Percentiles rank a stretch among this genome's conserved stretches.
Evolutionary conservation across 2,797 vertebrate genomes (phyloP).

Genomic region (Buphagus erythrorhynchus): DNA sequence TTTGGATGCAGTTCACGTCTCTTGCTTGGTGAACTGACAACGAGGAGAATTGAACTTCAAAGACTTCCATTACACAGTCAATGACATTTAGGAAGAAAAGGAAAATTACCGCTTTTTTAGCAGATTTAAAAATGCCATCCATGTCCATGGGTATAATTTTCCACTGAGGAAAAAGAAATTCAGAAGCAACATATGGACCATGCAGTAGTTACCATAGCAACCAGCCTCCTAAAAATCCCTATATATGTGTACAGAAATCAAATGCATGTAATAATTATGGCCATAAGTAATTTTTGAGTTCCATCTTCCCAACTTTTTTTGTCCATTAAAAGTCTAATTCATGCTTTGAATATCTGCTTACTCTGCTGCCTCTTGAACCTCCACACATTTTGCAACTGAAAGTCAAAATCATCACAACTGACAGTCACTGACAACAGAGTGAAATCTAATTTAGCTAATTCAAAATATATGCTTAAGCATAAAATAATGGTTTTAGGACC

Average conservation of each 20-base stretch:
- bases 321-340: constrained; percentile 3
- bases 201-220: constrained; percentile 67
- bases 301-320: not conserved
- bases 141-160: constrained; percentile 65
- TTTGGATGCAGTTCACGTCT: constrained; percentile 27
- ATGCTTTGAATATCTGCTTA: not conserved
- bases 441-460: constrained; percentile 26
- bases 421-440: not conserved
- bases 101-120: constrained; percentile 11
- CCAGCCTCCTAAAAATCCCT: constrained; percentile 35
- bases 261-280: constrained; percentile 27
- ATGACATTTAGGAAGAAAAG: constrained; percentile 58
- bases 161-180: constrained; percentile 40
- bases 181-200: constrained; percentile 57
- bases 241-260: constrained; percentile 6
- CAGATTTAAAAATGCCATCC: constrained; percentile 57
- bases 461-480: not conserved
- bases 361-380: not conserved
- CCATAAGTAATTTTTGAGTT: not conserved
- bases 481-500: not conserved
- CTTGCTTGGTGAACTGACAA: constrained; percentile 2
- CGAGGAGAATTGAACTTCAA: constrained; percentile 45
- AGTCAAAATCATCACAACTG: not conserved
- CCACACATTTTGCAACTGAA: not conserved
- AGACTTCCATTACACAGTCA: constrained; percentile 29